Conservation (phyloP, 2,888 invertebrate species). For the Rhodophaea formosa region DNA sequence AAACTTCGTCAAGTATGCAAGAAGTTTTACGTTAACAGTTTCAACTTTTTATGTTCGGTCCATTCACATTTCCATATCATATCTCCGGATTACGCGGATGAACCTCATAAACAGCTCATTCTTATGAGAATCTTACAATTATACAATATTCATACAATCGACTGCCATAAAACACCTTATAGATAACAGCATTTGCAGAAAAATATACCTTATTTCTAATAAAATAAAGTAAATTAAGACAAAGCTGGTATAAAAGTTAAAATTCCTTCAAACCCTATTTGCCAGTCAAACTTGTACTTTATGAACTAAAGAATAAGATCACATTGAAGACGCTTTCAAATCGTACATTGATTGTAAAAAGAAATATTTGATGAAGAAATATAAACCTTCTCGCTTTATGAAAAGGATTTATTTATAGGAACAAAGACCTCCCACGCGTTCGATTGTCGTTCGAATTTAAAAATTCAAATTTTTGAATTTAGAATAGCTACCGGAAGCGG, state of each 20-base stretch:
- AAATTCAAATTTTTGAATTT: constrained; percentile 27
- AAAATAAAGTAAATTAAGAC: neutral
- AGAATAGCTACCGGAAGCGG: constrained; percentile 31
- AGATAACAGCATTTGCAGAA: neutral
- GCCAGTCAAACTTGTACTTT: neutral
- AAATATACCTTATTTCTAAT: neutral
- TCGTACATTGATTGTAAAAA: neutral
- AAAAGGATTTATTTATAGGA: constrained; percentile 7
- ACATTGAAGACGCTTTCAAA: neutral
- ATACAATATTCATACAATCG: constrained; percentile 13
- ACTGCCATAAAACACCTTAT: constrained; percentile 12
- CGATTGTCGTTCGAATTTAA: constrained; percentile 34
- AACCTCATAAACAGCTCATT: constrained; percentile 21
- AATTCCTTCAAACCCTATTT: neutral
- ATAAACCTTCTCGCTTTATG: constrained; percentile 9
- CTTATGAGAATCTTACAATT: constrained; percentile 20
- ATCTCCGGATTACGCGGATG: neutral
- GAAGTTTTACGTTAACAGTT: neutral
- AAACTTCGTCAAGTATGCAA: no score
- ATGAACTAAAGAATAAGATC: neutral
- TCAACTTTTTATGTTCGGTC: neutral
- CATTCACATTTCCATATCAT: neutral
- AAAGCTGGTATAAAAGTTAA: neutral
- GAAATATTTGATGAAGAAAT: constrained; percentile 15
- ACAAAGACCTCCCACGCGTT: constrained; percentile 49